Evolutionary conservation across 2,113 vertebrate genomes (phyloP).

Genomic region (Mastomys natalensis): DNA sequence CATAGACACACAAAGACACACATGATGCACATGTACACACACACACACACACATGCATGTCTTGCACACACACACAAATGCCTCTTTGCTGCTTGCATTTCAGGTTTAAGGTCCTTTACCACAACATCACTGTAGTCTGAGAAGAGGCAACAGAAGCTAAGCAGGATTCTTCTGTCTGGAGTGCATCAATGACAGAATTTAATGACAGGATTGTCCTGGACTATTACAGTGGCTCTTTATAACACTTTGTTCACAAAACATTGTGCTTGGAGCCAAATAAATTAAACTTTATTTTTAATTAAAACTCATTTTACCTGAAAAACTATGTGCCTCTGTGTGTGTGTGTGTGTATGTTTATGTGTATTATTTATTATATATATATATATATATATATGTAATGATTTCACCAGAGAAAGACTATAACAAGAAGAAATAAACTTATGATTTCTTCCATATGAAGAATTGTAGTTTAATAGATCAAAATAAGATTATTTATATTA

Average conservation of each 20-base stretch:
- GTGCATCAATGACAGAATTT: accelerated
- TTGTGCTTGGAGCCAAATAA: neutral
- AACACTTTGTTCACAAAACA: neutral
- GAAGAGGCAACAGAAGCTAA: neutral
- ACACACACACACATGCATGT: neutral
- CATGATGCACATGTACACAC: no score
- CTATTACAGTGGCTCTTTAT: neutral
- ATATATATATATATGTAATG: no score
- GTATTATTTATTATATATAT: no score
- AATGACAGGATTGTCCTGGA: neutral
- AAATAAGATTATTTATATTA: neutral
- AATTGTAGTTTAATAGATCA: neutral
- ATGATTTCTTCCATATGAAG: neutral
- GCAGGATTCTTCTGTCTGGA: neutral
- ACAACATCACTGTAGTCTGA: neutral
- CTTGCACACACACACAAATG: neutral
- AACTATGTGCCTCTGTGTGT: neutral
- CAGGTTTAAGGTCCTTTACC: neutral
- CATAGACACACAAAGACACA: neutral
- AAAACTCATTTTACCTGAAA: neutral
- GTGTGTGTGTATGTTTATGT: neutral
- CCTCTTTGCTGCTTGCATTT: neutral
- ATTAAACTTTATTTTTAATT: neutral
- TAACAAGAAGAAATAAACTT: neutral
- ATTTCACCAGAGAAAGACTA: neutral